phyloP scores from a whole-genome alignment of 2,113 vertebrate genomes.

The Pogonocichla stellata region DNA sequence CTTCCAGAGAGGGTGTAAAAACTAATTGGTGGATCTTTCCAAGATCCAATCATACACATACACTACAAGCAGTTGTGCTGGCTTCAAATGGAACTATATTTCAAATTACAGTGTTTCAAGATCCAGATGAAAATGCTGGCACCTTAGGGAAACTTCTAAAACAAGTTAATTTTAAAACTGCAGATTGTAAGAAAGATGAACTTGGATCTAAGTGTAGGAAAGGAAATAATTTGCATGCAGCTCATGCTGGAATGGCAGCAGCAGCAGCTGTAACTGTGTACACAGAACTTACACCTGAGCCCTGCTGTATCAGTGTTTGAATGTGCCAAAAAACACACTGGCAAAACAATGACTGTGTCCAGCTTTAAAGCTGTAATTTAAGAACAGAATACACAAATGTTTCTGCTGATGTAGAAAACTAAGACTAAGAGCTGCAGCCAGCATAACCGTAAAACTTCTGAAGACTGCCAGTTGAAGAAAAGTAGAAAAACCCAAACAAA shows the following conservation, averaged over 20 bases:
- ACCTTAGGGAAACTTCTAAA: background rate
- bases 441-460: background rate
- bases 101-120: background rate
- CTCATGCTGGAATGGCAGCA: slow-evolving; percentile 11
- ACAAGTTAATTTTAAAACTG: background rate
- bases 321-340: background rate
- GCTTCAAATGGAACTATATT: background rate
- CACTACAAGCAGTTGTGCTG: background rate
- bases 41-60: background rate
- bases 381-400: background rate
- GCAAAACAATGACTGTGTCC: background rate
- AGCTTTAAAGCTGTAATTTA: background rate
- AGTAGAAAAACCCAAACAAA: background rate
- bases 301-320: background rate
- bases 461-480: background rate
- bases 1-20: background rate
- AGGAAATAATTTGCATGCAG: background rate
- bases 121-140: background rate
- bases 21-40: background rate
- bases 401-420: background rate
- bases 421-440: background rate
- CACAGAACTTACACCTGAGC: background rate
- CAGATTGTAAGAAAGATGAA: background rate
- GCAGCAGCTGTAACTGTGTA: slow-evolving; percentile 15
- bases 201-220: background rate